Base-by-base conservation (phyloP, 2,797 vertebrate genomes). In the Geotria australis region DNA sequence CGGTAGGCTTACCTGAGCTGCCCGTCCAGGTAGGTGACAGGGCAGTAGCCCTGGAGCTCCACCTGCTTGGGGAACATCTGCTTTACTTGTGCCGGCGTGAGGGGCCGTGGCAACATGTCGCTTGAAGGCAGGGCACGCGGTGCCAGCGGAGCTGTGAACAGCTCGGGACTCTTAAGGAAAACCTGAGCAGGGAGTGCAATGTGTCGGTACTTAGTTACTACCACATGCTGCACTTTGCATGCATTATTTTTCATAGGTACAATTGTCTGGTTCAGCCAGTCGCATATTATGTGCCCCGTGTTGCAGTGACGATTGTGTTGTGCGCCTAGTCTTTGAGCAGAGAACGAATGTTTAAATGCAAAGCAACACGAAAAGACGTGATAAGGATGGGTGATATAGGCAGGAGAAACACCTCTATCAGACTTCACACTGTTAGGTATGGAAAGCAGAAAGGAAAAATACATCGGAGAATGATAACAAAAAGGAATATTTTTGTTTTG, bases 41-140 rank as follows among this genome's bases (percentile, higher is more conserved):
- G 77, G 62, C 91, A 99, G 68, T 79, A 89, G 57, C 88, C 83
- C 61, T 76, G 78, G 72, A 96, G 72, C 69, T 93, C 82, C 13
- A 74, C 75, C 57, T 75, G 73, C 62, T 68, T 65, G 51, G 83
- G 85, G 65, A 85, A 84, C 58, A 60, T 74, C 55, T 70, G 68
- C 66, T 77, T 85, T 62, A 91, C 72, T 64, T 84, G 75, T 58
- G 66, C 65, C 2, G 61, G 65, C 0, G 70, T 80, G 61, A 93
- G 65, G 59, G 67, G 81, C 65, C 63, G 72, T 56, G 91, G 91
- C 57, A 91, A 67, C 71, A 74, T 68, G 12, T 73, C 49, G 7
- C 70, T 57, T 47, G 73, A 47, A 48, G 85, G 86, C 48, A 95
- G 76, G 58, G 70, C 58, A 59, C 72, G 60, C 47, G 78, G 73